Evolutionary conservation across 2,113 vertebrate species (phyloP), one percentile per base, ranked within the genome.

Genomic region (Chrysemys picta): DNA sequence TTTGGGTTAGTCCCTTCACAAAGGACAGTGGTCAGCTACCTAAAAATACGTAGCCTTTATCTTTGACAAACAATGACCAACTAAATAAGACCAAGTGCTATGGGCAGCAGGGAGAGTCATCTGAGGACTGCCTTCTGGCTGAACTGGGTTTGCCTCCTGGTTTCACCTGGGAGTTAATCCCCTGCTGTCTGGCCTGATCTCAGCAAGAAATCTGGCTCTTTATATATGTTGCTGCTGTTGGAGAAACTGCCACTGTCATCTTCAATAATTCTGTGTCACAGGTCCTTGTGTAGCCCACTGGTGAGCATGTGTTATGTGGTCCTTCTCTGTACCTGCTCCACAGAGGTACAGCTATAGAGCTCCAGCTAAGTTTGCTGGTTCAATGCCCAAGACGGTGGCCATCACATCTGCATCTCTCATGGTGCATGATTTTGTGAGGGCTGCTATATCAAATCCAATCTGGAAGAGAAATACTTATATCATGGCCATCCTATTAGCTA

Each of bases 351-450:
- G 17, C 85, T 0, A 21, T 27, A 47, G 0, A 29, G 1, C 38
- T 2, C 0, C 29, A n/a, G 21, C 8, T 50, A 42, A 24, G 52
- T 24, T 24, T 2, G 13, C 21, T 7, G 24, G 54, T 1, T 54
- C 47, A 8, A 8, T 25, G 24, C 27, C 12, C 7, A 8, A 24
- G 25, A 1, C 0, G 2, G 35, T 21, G 2, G 1, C 38, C 21
- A 2, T 0, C 59, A 31, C 19, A 3, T 0, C 12, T 2, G 22
- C 84, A 69, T 53, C 79, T 11, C 45, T 2, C 0, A 0, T 53
- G 35, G 24, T 17, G 49, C 84, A 0, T 21, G 17, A 22, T 0
- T 3, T 3, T 11, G 31, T 1, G 2, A n/a, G 21, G 19, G 65
- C 72, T 13, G 1, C 80, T 11, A 3, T 9, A 57, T 11, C 25